A percentile compares a stretch with the other conserved stretches of the same genome.
Evolutionary conservation across 1,140 invertebrate genomes (phyloP).

Genomic region (Magallana ariakensis): DNA sequence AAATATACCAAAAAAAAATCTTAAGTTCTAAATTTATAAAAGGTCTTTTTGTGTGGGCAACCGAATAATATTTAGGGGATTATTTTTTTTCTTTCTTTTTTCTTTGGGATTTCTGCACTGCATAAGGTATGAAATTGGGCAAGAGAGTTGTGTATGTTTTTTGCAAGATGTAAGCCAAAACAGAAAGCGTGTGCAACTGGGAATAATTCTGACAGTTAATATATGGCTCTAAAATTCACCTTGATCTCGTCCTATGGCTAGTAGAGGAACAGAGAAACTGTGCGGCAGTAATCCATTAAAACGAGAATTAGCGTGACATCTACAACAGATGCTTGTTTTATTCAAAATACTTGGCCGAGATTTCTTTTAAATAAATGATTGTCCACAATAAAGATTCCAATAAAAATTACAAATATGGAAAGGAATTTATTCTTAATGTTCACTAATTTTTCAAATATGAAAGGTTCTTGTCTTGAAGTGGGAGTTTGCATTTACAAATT

Average conservation of each 20-base stretch:
- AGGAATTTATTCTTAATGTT: background rate
- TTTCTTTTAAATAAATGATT: constrained; percentile 31
- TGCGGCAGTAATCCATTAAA: constrained; percentile 3
- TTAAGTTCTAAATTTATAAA: too few species aligned
- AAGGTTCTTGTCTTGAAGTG: too few species aligned
- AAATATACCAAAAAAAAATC: too few species aligned
- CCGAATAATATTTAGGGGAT: too few species aligned
- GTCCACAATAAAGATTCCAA: constrained; percentile 21
- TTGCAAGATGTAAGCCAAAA: background rate
- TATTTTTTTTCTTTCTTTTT: too few species aligned
- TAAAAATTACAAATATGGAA: constrained; percentile 38
- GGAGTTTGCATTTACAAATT: too few species aligned
- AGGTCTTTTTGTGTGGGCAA: too few species aligned
- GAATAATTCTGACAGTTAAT: constrained; percentile 12
- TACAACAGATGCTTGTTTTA: constrained; percentile 33
- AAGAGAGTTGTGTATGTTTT: too few species aligned
- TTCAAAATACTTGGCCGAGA: constrained; percentile 31
- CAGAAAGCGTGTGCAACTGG: background rate
- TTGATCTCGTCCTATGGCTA: constrained; percentile 5
- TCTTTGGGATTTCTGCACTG: too few species aligned
- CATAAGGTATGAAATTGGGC: too few species aligned
- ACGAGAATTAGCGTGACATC: constrained; percentile 7
- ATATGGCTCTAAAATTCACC: constrained; percentile 9
- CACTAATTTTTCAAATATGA: background rate
- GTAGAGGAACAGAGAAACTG: constrained; percentile 26